These are phyloP conservation scores for Homarus americanus DNA, from an alignment of 1,140 invertebrate genomes.

Conservation along the genomic window DNA sequence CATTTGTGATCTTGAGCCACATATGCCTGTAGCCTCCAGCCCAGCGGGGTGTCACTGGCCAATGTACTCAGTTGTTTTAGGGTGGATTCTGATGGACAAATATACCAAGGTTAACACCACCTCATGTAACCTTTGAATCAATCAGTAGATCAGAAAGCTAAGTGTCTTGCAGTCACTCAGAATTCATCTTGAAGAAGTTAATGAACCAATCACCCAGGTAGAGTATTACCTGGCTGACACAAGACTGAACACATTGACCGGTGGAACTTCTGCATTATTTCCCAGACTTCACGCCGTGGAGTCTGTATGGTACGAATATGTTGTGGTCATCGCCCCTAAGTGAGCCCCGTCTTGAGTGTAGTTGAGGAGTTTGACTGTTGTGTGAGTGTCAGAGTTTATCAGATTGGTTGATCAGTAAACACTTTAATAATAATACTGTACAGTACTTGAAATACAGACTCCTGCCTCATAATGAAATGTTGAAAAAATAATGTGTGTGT, in stretches of 20 bases:
- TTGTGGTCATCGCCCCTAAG: background rate
- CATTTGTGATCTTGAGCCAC: conserved; percentile 17
- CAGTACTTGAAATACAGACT: background rate
- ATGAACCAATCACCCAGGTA: no score
- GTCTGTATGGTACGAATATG: background rate
- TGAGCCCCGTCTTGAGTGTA: background rate
- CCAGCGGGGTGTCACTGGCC: background rate
- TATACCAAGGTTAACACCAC: background rate
- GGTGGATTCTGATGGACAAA: background rate
- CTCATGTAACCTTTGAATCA: background rate
- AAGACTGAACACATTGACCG: background rate
- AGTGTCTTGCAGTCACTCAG: background rate
- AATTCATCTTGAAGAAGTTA: background rate
- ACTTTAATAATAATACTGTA: no score
- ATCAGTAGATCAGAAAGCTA: background rate
- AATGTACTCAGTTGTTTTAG: background rate
- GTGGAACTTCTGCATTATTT: conserved; percentile 26
- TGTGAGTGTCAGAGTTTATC: background rate
- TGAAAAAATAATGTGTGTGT: no score
- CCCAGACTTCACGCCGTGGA: background rate
- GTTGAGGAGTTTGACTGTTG: background rate
- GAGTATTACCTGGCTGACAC: no score
- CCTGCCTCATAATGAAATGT: background rate
- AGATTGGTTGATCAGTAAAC: background rate
- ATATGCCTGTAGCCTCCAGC: conserved; percentile 25